A percentile compares a stretch with the other conserved stretches of the same genome.
phyloP scores from a whole-genome alignment of 2,888 invertebrate genomes.

The Platycnemis pennipes region DNA sequence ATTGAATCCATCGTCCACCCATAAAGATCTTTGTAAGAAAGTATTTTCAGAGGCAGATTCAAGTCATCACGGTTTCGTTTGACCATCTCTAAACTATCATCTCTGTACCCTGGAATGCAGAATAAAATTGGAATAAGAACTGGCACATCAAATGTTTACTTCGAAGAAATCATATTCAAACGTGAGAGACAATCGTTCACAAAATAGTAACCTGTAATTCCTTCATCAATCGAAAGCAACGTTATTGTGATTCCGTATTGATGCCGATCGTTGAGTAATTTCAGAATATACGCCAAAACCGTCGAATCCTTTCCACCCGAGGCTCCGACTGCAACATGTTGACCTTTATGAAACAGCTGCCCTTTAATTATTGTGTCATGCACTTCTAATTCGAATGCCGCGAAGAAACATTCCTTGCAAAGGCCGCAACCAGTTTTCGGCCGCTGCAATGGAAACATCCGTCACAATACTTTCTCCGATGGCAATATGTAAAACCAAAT shows the following conservation, averaged over 20 bases:
- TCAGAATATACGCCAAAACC: slow-evolving; percentile 96
- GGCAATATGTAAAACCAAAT: slow-evolving; percentile 34
- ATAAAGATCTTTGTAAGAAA: slow-evolving; percentile 97
- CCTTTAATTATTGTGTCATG: slow-evolving; percentile 93
- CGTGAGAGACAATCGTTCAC: not conserved
- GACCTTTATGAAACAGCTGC: slow-evolving; percentile 90
- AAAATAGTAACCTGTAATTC: slow-evolving; percentile 88
- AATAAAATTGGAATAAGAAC: not conserved
- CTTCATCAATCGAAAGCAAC: slow-evolving; percentile 98
- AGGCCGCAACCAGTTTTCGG: slow-evolving; percentile 95
- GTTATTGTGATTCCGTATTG: slow-evolving; percentile 94
- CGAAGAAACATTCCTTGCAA: slow-evolving; percentile 97
- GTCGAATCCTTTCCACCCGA: slow-evolving; percentile 98
- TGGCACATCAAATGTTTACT: not conserved
- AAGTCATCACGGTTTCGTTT: slow-evolving; percentile 97
- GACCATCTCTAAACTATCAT: slow-evolving; percentile 98
- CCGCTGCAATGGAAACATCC: slow-evolving; percentile 82
- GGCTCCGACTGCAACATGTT: slow-evolving; percentile 95
- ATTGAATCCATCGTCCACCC: slow-evolving; percentile 99
- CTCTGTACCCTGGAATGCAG: slow-evolving; percentile 86
- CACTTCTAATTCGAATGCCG: slow-evolving; percentile 96
- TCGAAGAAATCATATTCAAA: not conserved
- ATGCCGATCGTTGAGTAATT: slow-evolving; percentile 93
- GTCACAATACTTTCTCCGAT: not conserved
- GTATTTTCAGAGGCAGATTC: slow-evolving; percentile 94